Evolutionary conservation across 1,140 invertebrate genomes (phyloP), one percentile per base, ranked within the genome.

Genomic region (Magallana ariakensis): DNA sequence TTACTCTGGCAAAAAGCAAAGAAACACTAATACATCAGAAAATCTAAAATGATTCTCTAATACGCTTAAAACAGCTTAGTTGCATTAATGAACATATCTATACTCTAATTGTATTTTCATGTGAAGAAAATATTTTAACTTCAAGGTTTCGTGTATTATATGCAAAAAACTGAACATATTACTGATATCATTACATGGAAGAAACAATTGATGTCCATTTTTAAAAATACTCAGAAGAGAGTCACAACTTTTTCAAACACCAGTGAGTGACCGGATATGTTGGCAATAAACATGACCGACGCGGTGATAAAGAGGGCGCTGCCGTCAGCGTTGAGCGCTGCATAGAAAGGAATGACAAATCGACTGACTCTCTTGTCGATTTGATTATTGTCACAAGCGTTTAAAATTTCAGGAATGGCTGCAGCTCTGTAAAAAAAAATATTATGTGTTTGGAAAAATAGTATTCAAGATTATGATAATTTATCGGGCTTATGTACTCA

Each of bases 311-410:
- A 99, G 9, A 99, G 94, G 0, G 98, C 98, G 0, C 98, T 99
- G 11, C 98, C 98, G 92, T 99, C 98, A 97, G 98, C 98, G 94
- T 98, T 99, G 90, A 98, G 97, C 89, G 98, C 98, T 92, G 97
- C 97, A 22, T 97, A 97, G 89, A 98, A 97, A 0, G 98, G 98
- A 8, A 99, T 95, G 15, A 98, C 97, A 94, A 98, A 98, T 85
- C 97, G 62, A 6, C 89, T 83, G 2, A 94, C 90, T 19, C 92
- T 75, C 55, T 85, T 89, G 80, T 91, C 93, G 22, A 92, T 88
- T 55, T 91, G 90, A 16, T 89, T 90, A 0, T 85, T 88, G 58
- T 91, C 92, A 56, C 92, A 93, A 8, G 90, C 86, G 10, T 87
- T 33, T 15, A 93, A 84, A 91, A 93, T 92, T 55, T 93, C 92